Evolutionary conservation across 2,113 vertebrate species (phyloP), one percentile per base, ranked within the genome.

Genomic region (Pelvicachromis taeniatus): DNA sequence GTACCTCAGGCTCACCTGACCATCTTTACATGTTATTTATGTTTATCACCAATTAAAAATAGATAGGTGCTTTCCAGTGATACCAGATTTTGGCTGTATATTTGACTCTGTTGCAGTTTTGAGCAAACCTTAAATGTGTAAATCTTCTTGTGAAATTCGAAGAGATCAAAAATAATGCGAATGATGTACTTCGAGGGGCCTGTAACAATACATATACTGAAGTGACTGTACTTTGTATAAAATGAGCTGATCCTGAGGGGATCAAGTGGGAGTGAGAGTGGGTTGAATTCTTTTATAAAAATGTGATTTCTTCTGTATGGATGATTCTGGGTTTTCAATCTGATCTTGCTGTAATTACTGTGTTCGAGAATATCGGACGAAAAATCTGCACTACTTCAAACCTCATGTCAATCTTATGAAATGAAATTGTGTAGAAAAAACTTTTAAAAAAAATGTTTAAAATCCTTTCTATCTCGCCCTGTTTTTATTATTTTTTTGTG

Each of bases 121-220:
- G 14, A 70, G 40, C 65, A 70, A 13, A 29, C 3, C 40, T 48
- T 73, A 48, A 73, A 73, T 73, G 40, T 73, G 21, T 17, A 73
- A 11, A 48, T 73, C 21, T 48, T 29, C 65, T 73, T 48, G 23
- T 17, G 9, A 70, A 7, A 26, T 45, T 70, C 26, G 6, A 23
- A 17, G 21, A 10, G 5, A 42, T 70, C 23, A 29, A 48, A 29
- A 19, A 73, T 0, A 19, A 48, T 26, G 38, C 16, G 4, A n/a
- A 29, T 0, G n/a, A 45, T 73, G 42, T 16, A 73, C 9, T 0
- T 48, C 2, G 14, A 19, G 2, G 14, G 68, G 9, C 23, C 42
- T 73, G 40, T 19, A 48, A 48, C 42, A 73, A 12, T 50, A 50
- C 26, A 26, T 50, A 31, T 48, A 73, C 23, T 48, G 16, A 73